Conservation (phyloP, 2,113 vertebrate genomes). For the Leptodactylus fuscus region DNA sequence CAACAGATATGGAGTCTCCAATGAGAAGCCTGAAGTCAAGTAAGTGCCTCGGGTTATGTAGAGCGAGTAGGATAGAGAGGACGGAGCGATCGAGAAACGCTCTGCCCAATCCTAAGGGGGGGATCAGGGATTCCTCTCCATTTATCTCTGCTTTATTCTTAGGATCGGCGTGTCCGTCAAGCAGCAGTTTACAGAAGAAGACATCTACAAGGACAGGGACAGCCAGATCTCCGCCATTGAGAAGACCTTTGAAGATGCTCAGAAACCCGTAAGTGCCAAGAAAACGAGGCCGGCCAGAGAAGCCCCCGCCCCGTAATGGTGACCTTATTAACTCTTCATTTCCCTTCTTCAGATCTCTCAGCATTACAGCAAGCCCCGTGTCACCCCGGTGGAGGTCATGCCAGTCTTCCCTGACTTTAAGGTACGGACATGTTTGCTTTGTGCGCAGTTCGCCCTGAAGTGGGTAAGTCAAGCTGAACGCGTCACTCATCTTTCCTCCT, state of each 20-base stretch:
- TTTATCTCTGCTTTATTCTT: too few relatives aligned
- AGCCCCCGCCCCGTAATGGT: not conserved
- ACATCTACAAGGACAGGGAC: slow-evolving; percentile 95
- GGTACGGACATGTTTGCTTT: slow-evolving; percentile 67
- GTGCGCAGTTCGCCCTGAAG: not conserved
- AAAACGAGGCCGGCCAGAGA: not conserved
- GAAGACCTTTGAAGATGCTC: slow-evolving; percentile 95
- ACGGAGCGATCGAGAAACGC: too few relatives aligned
- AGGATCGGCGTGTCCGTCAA: slow-evolving; percentile 89
- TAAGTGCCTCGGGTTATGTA: slow-evolving; percentile 66
- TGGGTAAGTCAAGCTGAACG: not conserved
- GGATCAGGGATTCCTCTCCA: too few relatives aligned
- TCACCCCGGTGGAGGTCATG: slow-evolving; percentile 89
- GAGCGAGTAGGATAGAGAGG: too few relatives aligned
- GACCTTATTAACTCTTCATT: not conserved
- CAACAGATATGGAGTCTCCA: slow-evolving; percentile 92
- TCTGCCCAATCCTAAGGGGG: too few relatives aligned
- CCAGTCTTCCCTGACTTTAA: slow-evolving; percentile 94
- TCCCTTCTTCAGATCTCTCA: slow-evolving; percentile 77
- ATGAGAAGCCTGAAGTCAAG: slow-evolving; percentile 97
- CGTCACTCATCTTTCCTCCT: not conserved
- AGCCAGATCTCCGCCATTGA: slow-evolving; percentile 95
- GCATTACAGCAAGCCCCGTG: slow-evolving; percentile 93
- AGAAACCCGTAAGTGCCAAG: slow-evolving; percentile 79
- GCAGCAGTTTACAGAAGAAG: slow-evolving; percentile 95